These are phyloP conservation scores for Caenorhabditis remanei DNA, from an alignment of 1,140 invertebrate genomes.

Conservation along the genomic window DNA sequence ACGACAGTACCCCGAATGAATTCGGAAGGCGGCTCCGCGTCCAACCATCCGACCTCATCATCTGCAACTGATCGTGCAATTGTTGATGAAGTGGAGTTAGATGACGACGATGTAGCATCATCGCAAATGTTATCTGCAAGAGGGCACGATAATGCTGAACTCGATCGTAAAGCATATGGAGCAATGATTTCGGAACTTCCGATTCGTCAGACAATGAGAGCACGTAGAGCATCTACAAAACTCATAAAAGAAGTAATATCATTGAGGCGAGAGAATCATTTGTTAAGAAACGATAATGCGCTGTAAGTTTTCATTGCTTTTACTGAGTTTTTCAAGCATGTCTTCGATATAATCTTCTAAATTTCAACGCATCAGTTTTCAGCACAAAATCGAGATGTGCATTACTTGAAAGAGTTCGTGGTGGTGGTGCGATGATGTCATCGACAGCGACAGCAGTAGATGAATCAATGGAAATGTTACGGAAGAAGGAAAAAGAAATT, in stretches of 20 bases:
- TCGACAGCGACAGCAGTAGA: conserved; percentile 7
- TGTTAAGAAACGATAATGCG: conserved; percentile 33
- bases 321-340: not conserved
- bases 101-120: not conserved
- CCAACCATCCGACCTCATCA: not conserved
- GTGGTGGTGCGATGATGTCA: conserved; percentile 38
- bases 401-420: conserved; percentile 39
- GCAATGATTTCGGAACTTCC: not conserved
- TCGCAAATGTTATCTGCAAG: not conserved
- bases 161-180: conserved; percentile 27
- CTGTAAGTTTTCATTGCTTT: conserved; percentile 21
- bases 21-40: not conserved
- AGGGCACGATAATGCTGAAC: not conserved
- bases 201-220: conserved; percentile 12
- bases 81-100: conserved; percentile 24
- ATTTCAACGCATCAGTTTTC: not conserved
- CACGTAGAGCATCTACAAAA: conserved; percentile 16
- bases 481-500: conserved; percentile 56
- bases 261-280: conserved; percentile 35
- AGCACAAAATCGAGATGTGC: conserved; percentile 51
- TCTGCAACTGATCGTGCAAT: conserved; percentile 24
- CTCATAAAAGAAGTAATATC: conserved; percentile 21
- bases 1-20: conserved; percentile 58
- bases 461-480: conserved; percentile 52
- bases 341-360: not conserved